phyloP scores from a whole-genome alignment of 2,113 vertebrate genomes.

The Chaetodon auriga region DNA sequence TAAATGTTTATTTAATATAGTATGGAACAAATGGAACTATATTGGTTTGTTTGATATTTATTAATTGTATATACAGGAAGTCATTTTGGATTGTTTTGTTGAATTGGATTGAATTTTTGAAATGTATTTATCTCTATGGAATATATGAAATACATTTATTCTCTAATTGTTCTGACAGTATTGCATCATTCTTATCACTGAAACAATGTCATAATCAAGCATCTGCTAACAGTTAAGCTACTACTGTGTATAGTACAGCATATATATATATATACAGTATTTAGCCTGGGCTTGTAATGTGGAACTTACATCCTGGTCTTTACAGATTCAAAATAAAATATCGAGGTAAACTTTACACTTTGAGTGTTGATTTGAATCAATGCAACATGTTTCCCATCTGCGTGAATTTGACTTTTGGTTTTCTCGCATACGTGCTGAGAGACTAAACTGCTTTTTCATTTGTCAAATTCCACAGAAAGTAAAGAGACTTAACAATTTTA shows the following conservation, averaged over 20 bases:
- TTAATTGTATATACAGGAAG: slow-evolving; percentile 43
- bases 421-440: not conserved
- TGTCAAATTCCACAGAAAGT: no score
- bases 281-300: slow-evolving; percentile 4
- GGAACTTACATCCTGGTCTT: slow-evolving; percentile 16
- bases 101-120: slow-evolving; percentile 10
- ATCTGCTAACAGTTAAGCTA: not conserved
- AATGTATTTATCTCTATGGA: slow-evolving; percentile 4
- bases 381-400: not conserved
- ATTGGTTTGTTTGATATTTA: slow-evolving; percentile 34
- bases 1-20: slow-evolving; percentile 3
- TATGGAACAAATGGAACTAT: not conserved
- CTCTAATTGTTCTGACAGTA: slow-evolving; percentile 1
- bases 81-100: slow-evolving; percentile 25
- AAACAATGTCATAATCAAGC: not conserved
- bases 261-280: slow-evolving; percentile 9
- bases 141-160: slow-evolving; percentile 29
- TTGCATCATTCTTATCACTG: not conserved
- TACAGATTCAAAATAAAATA: slow-evolving; percentile 41
- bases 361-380: not conserved
- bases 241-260: not conserved
- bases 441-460: not conserved
- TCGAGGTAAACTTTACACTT: slow-evolving; percentile 8
- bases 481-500: not conserved
- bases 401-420: not conserved